Conservation (phyloP, 2,888 invertebrate species). For the Phymatocera aterrima region DNA sequence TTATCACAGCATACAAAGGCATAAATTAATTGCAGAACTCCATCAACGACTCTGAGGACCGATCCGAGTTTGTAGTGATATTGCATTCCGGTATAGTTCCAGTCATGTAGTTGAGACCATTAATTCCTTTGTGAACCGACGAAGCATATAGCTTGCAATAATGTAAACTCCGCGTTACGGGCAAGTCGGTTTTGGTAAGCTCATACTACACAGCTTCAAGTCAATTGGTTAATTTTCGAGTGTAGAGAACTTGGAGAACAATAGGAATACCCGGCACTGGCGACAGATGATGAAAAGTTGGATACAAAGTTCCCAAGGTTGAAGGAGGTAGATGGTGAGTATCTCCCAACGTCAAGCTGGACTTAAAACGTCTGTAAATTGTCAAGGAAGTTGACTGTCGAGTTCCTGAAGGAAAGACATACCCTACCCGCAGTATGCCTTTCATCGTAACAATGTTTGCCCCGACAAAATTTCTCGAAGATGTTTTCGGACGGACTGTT, state of each 20-base stretch:
- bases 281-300: neutral
- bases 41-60: neutral
- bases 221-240: conserved; percentile 4
- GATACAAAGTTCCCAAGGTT: neutral
- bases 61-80: conserved; percentile 4
- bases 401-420: neutral
- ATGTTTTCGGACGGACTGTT: neutral
- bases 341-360: neutral
- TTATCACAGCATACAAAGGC: neutral
- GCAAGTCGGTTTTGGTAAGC: neutral
- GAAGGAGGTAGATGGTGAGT: neutral
- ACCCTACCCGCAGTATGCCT: neutral
- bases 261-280: too few species aligned
- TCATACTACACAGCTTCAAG: neutral
- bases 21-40: neutral
- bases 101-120: neutral
- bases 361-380: neutral
- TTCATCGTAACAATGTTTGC: neutral
- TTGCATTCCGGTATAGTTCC: neutral
- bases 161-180: neutral
- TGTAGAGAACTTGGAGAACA: neutral
- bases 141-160: neutral
- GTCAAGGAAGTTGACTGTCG: conserved; percentile 3
- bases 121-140: neutral
- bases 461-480: neutral